phyloP scores from a whole-genome alignment of 2,888 invertebrate species.

The Patella depressa region DNA sequence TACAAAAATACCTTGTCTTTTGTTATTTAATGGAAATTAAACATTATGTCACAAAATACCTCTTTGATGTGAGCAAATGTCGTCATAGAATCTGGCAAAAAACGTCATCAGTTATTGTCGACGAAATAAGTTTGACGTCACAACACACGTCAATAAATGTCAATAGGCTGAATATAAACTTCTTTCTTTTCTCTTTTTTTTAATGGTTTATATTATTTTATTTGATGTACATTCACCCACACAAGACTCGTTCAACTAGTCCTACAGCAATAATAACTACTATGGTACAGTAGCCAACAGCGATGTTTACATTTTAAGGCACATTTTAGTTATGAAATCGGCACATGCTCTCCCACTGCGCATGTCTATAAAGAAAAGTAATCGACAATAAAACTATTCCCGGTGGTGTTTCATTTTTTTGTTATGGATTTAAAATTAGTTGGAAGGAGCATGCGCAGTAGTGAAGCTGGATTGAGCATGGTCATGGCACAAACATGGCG shows the following conservation, averaged over 20 bases:
- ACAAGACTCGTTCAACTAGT: not conserved
- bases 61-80: slow-evolving; percentile 3
- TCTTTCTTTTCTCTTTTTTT: not conserved
- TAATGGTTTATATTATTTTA: no score
- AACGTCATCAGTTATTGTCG: not conserved
- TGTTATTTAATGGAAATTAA: not conserved
- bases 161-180: not conserved
- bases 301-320: not conserved
- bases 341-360: slow-evolving; percentile 1
- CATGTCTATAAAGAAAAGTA: not conserved
- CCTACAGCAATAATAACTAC: not conserved
- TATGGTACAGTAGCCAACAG: not conserved
- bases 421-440: not conserved
- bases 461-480: not conserved
- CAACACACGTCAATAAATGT: not conserved
- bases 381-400: not conserved
- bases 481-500: slow-evolving; percentile 8
- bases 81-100: no score
- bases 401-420: not conserved
- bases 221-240: no score
- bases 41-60: not conserved
- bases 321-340: not conserved
- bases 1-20: slow-evolving; percentile 3
- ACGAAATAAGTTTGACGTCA: not conserved
- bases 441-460: slow-evolving; percentile 9